Conservation (phyloP, 2,888 invertebrate species). For the Tenthredo livida region DNA sequence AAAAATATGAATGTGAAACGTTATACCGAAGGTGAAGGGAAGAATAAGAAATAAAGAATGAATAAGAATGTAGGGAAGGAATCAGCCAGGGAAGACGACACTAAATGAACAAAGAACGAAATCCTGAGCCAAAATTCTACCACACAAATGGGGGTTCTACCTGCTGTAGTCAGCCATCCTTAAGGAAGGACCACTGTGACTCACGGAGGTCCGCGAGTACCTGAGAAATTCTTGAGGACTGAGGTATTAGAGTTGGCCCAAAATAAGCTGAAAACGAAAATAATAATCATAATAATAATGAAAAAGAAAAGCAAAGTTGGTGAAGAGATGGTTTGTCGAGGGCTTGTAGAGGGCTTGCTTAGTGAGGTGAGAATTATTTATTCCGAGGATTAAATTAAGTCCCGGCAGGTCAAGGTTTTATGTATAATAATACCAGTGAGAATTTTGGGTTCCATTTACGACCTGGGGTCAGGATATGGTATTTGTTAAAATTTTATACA, state of each 20-base stretch:
- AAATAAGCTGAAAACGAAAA: background rate
- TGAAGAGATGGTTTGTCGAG: background rate
- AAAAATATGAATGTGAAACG: slow-evolving; percentile 15
- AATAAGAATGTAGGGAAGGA: background rate
- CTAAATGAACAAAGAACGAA: slow-evolving; percentile 28
- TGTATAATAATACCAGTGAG: background rate
- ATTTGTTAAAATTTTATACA: background rate
- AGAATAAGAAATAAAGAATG: background rate
- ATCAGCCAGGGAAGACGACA: slow-evolving; percentile 7
- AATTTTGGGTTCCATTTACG: background rate
- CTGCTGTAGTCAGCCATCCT: slow-evolving; percentile 2
- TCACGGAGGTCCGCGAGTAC: slow-evolving; percentile 9
- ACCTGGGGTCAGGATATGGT: background rate
- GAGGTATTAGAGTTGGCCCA: background rate
- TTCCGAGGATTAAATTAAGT: slow-evolving; percentile 22
- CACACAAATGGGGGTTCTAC: slow-evolving; percentile 21
- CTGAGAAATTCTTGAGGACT: slow-evolving; percentile 27
- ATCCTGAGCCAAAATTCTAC: background rate
- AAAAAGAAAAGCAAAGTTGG: background rate
- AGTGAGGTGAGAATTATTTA: slow-evolving; percentile 31
- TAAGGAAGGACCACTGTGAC: slow-evolving; percentile 18
- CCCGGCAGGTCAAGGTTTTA: background rate
- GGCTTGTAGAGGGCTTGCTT: background rate
- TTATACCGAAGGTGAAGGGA: background rate
- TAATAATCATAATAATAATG: background rate